A percentile compares a stretch with the other conserved stretches of the same genome.
These are phyloP conservation scores for Lepus oiostolus DNA, from an alignment of 2,797 vertebrate species.

Conservation along the genomic window DNA sequence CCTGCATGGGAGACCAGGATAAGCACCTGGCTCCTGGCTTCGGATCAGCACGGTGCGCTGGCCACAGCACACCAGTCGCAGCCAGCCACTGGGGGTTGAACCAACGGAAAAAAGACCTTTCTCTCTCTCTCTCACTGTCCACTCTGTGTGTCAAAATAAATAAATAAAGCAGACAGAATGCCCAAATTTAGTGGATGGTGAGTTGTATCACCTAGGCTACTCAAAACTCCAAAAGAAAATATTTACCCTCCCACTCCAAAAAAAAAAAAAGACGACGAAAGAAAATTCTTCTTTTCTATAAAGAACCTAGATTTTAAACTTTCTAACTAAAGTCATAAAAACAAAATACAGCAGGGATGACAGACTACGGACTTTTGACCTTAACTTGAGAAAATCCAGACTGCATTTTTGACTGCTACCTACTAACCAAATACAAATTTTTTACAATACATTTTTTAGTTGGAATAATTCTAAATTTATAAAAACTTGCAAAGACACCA, in stretches of 20 bases:
- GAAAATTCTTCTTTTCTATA: not conserved
- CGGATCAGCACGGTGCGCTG: too few species aligned
- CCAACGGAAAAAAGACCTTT: too few species aligned
- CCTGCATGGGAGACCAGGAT: too few species aligned
- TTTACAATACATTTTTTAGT: not conserved
- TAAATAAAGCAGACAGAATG: too few species aligned
- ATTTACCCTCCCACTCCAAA: not conserved
- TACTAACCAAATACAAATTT: not conserved
- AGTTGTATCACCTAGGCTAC: constrained; percentile 7
- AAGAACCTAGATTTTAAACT: constrained; percentile 5
- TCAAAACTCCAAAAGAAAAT: constrained; percentile 25
- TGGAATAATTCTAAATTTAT: not conserved
- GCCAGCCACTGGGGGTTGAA: too few species aligned
- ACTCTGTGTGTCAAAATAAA: too few species aligned
- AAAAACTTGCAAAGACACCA: constrained; percentile 2
- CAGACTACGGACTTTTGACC: not conserved
- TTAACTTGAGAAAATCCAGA: not conserved
- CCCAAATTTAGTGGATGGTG: not conserved
- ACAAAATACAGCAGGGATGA: constrained; percentile 6
- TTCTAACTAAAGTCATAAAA: not conserved
- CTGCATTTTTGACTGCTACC: not conserved
- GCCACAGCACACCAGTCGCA: too few species aligned
- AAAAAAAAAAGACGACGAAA: not conserved
- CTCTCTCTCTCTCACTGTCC: too few species aligned
- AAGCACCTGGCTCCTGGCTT: too few species aligned